A percentile compares a stretch with the other conserved stretches of the same genome.
Evolutionary conservation across 2,113 vertebrate species (phyloP).

Genomic region (Corythornis cristatus): DNA sequence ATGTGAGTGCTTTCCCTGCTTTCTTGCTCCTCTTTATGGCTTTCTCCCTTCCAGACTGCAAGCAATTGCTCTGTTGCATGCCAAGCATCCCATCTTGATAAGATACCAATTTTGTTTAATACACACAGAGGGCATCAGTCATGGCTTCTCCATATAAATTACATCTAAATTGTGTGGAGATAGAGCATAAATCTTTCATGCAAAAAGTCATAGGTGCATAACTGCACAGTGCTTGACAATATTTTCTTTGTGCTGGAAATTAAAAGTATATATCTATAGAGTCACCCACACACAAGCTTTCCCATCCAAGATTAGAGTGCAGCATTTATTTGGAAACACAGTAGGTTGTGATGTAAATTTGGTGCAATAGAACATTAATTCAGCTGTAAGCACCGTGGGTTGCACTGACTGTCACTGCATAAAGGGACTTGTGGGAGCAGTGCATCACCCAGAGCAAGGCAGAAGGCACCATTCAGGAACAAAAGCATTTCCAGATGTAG

Average conservation of each 20-base stretch:
- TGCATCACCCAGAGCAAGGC: background rate
- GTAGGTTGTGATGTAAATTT: background rate
- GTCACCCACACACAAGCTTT: background rate
- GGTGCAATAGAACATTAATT: background rate
- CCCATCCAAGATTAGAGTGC: background rate
- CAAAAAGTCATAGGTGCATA: background rate
- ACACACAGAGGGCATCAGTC: background rate
- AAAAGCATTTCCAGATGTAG: background rate
- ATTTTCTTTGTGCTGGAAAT: background rate
- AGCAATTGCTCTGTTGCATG: background rate
- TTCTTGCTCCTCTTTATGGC: background rate
- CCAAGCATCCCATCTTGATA: background rate
- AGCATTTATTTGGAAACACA: background rate
- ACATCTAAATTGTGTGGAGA: background rate
- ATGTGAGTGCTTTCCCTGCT: background rate
- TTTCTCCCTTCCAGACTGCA: background rate
- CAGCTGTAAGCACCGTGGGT: background rate
- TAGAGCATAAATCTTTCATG: slow-evolving; percentile 13
- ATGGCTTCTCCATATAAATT: slow-evolving; percentile 22
- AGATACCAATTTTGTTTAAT: slow-evolving; percentile 21
- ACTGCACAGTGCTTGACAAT: rapidly evolving
- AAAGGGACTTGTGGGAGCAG: background rate
- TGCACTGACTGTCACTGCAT: background rate
- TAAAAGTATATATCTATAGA: background rate
- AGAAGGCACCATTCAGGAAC: background rate